These are phyloP conservation scores for Sylvicola cinctus DNA, from an alignment of 2,888 invertebrate species.

Conservation along the genomic window DNA sequence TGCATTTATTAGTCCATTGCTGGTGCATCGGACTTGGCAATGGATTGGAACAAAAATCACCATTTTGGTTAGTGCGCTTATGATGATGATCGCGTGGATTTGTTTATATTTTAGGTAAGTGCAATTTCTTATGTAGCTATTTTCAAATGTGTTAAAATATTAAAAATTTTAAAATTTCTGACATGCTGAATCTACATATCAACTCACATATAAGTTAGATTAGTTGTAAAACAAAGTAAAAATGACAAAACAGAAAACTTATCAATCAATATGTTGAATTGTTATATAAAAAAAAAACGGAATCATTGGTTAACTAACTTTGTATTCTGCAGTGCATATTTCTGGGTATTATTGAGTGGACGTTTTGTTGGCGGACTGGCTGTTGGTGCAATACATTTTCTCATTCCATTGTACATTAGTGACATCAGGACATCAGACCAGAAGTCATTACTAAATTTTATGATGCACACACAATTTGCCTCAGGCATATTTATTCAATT, in stretches of 20 bases:
- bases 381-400: slow-evolving; percentile 6
- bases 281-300: too few species aligned
- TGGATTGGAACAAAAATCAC: slow-evolving; percentile 1
- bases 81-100: slow-evolving; percentile 3
- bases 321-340: neutral
- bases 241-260: too few species aligned
- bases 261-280: too few species aligned
- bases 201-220: too few species aligned
- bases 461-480: slow-evolving; percentile 2
- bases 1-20: slow-evolving; percentile 1
- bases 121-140: too few species aligned
- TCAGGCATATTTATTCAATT: slow-evolving; percentile 2
- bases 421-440: slow-evolving; percentile 7
- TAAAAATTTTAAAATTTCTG: too few species aligned
- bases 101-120: neutral
- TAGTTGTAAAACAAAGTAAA: too few species aligned
- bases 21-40: slow-evolving; percentile 2
- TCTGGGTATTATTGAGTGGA: neutral
- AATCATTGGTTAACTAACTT: neutral
- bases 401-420: slow-evolving; percentile 8
- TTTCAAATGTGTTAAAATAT: too few species aligned
- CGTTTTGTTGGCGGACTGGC: slow-evolving; percentile 6
- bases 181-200: too few species aligned
- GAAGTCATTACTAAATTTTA: neutral
- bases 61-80: neutral